These are phyloP conservation scores for Trichogramma evanescens DNA, from an alignment of 2,888 invertebrate species.

Conservation along the genomic window DNA sequence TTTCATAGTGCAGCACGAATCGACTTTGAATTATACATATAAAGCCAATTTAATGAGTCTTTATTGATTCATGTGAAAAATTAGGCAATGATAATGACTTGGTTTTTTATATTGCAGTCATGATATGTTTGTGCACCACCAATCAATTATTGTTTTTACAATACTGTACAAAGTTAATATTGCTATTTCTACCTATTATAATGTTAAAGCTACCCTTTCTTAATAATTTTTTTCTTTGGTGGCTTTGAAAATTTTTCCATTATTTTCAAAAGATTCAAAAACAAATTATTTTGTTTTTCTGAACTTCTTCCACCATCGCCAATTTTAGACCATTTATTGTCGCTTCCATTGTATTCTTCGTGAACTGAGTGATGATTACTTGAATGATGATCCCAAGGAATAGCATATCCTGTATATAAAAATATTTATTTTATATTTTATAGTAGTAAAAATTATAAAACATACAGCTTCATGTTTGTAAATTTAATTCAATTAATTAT, in stretches of 20 bases:
- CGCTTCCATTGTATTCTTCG: conserved; percentile 10
- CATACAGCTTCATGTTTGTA: too few species aligned
- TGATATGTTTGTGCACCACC: too few species aligned
- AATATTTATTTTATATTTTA: neutral
- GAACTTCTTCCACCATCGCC: conserved; percentile 16
- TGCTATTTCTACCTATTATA: neutral
- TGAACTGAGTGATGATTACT: conserved; percentile 7
- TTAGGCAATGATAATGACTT: neutral
- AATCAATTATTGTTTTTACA: conserved; percentile 8
- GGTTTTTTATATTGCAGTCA: too few species aligned
- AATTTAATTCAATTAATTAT: too few species aligned
- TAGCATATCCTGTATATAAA: conserved; percentile 9
- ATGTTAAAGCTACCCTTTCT: neutral
- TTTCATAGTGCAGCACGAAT: conserved; percentile 86
- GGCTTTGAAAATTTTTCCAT: too few species aligned
- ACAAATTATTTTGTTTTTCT: neutral
- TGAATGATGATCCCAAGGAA: conserved; percentile 13
- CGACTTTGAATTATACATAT: conserved; percentile 89
- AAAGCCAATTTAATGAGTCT: conserved; percentile 29
- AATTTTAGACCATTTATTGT: conserved; percentile 22
- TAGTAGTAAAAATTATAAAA: too few species aligned
- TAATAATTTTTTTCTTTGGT: too few species aligned
- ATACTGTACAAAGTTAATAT: neutral
- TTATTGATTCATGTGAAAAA: conserved; percentile 2
- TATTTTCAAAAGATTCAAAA: neutral